Percentiles rank a stretch among this genome's conserved stretches.
phyloP scores from a whole-genome alignment of 2,888 invertebrate species.

The Criorhina ranunculi region DNA sequence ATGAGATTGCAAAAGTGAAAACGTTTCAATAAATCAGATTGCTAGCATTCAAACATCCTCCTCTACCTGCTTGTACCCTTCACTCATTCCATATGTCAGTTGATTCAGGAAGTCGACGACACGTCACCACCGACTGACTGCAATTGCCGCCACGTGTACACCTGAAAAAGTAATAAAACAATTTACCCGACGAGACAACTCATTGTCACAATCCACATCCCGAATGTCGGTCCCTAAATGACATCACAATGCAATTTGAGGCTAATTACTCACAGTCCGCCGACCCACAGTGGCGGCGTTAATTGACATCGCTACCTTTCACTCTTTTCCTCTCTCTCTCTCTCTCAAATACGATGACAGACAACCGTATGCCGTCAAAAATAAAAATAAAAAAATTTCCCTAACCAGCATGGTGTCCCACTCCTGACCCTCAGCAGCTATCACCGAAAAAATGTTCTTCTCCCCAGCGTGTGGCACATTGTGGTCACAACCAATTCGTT shows the following conservation, averaged over 20 bases:
- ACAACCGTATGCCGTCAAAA: too few relatives aligned
- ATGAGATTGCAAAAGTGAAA: too few relatives aligned
- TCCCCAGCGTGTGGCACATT: slow-evolving; percentile 33
- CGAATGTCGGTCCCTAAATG: slow-evolving; percentile 16
- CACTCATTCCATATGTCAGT: too few relatives aligned
- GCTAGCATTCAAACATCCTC: too few relatives aligned
- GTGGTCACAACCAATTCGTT: slow-evolving; percentile 33
- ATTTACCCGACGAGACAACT: slow-evolving; percentile 60
- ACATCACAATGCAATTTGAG: slow-evolving; percentile 23
- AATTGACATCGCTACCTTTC: slow-evolving; percentile 36
- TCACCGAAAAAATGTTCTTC: slow-evolving; percentile 10
- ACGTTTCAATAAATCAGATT: too few relatives aligned
- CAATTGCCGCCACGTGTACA: slow-evolving; percentile 12
- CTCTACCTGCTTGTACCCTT: too few relatives aligned
- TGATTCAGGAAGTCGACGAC: too few relatives aligned
- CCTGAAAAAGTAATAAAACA: slow-evolving; percentile 38
- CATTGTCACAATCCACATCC: slow-evolving; percentile 35
- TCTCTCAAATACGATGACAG: neutral
- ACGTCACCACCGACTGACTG: too few relatives aligned
- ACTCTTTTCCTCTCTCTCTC: neutral
- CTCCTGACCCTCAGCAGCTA: neutral
- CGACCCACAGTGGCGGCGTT: slow-evolving; percentile 12
- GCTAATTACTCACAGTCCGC: slow-evolving; percentile 29
- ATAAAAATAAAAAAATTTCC: neutral
- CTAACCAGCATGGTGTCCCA: slow-evolving; percentile 27